Base-by-base conservation (phyloP, 2,113 vertebrate species). In the Nanger granti region DNA sequence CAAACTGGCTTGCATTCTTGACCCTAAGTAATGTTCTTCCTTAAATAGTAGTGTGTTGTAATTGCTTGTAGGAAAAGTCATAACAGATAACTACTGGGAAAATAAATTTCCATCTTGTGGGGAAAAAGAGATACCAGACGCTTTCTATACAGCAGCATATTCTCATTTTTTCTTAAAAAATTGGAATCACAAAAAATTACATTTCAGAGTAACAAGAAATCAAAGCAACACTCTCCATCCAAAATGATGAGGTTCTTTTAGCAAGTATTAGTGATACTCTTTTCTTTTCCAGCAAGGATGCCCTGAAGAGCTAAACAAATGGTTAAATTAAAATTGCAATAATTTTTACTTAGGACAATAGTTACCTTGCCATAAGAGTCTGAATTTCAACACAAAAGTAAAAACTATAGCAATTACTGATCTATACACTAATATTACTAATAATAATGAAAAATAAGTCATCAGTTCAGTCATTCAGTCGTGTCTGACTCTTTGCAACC, bases 331-430 rank as follows among this genome's bases (percentile, higher is more conserved):
- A 69, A 90, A 85, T 17, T 54, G 64, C 7, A 87, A 55, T 49
- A 87, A 62, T 73, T 92, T 87, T 94, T 66, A 76, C 28, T 41
- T 20, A 37, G 28, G 7, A 83, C 10, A 29, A 49, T n/a, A n/a
- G 29, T 90, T 83, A 24, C 2, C 26, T 29, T 34, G 34, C 26
- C n/a, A 49, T 10, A 59, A 85, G 17, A 95, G 89, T 85, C 57
- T 73, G 47, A 95, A 85, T 91, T 97, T 90, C 94, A 95, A 92
- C 47, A 55, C 49, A 59, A 86, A 96, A 94, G 2, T 93, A 82
- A 96, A 89, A 83, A 93, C 31, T 17, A 1, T 24, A 89, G 12
- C 26, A 82, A 44, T 83, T 55, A 69, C 17, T 83, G 24, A 76
- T 57, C 0, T n/a, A 87, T 49, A 90, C 1, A 34, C 7, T 29